Evolutionary conservation across 2,888 invertebrate genomes (phyloP).

Genomic region (Parascotia fuliginaria): DNA sequence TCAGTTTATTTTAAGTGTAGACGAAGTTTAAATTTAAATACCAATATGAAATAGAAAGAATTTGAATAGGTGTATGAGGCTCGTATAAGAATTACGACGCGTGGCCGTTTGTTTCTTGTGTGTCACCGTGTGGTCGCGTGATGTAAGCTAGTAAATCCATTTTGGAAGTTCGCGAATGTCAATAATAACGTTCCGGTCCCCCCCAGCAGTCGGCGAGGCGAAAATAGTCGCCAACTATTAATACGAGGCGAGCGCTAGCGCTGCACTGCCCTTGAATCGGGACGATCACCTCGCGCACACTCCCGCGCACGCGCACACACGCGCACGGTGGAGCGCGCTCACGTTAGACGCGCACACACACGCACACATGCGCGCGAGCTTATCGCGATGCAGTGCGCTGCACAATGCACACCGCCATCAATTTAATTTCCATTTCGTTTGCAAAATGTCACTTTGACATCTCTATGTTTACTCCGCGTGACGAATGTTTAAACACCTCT

Average conservation of each 20-base stretch:
- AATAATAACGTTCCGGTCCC: conserved; percentile 81
- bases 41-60: conserved; percentile 1
- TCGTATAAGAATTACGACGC: background rate
- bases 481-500: conserved; percentile 40
- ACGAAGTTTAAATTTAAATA: background rate
- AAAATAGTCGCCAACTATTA: conserved; percentile 85
- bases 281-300: conserved; percentile 82
- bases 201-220: conserved; percentile 74
- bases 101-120: conserved; percentile 25
- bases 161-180: conserved; percentile 82
- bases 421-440: conserved; percentile 81
- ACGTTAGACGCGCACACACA: conserved; percentile 54
- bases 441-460: conserved; percentile 69
- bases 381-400: conserved; percentile 74
- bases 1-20: background rate
- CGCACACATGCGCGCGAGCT: conserved; percentile 42
- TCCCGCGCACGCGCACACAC: conserved; percentile 57
- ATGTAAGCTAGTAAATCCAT: conserved; percentile 62
- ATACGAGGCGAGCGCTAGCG: conserved; percentile 79
- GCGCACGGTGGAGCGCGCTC: conserved; percentile 33
- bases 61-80: background rate
- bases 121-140: conserved; percentile 42
- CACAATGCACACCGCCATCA: conserved; percentile 72
- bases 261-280: conserved; percentile 85
- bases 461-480: conserved; percentile 53